Evolutionary conservation across 1,140 invertebrate species (phyloP), one percentile per base, ranked within the genome.

Genomic region (Pararge aegeria): DNA sequence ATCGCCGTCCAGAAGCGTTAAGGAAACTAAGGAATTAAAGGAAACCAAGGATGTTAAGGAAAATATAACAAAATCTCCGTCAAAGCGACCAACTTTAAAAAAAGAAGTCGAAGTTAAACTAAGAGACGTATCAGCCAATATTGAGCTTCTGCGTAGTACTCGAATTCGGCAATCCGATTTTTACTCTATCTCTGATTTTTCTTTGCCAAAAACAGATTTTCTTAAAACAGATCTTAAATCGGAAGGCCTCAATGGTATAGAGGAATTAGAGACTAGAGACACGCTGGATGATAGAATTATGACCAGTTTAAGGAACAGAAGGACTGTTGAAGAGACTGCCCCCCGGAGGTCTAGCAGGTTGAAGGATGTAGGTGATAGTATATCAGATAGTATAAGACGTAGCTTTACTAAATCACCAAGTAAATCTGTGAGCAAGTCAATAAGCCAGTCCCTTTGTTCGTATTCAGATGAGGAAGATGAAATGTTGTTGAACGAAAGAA

Each of bases 401-500:
- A 89, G 86, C 51, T 57, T 80, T 3, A 86, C 78, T 56, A 84
- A 85, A 53, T 84, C 81, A 5, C 21, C 79, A 16, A 86, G 76
- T 59, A 68, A 72, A 52, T 73, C 69, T 13, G 42, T 70, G 3
- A 82, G 81, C 55, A 83, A 84, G 52, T 86, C 83, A 5, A 58
- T 81, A 5, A 86, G 83, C 58, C 76, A 85, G 54, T 83, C 83
- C 13, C 51, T 83, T 53, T 81, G 75, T 18, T 70, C 72, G 18
- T 77, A 65, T 51, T 89, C 84, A 2, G 86, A 89, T 68, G 84
- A 83, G 24, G 86, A 89, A 51, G 82, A 79, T 18, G 70, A 78
- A 3, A 60, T 75, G 10, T 27, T 66, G 51, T 38, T 30, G 5
- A 80, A 61, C 55, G 64, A 64, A 15, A 82, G 5, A 3, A 15